Evolutionary conservation across 2,113 vertebrate species (phyloP).

Genomic region (Bombycilla garrulus): DNA sequence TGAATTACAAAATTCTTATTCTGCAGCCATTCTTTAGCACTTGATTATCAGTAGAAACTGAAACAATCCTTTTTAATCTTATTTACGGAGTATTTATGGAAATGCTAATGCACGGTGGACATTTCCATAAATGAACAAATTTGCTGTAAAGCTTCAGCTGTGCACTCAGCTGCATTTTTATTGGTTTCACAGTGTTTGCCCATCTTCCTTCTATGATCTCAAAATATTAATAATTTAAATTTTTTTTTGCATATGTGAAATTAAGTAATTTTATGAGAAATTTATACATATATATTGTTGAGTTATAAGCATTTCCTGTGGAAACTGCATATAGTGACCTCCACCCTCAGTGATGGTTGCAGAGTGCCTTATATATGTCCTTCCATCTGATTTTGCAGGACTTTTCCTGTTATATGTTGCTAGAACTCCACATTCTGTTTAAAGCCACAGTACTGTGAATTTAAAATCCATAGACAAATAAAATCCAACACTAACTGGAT

Average conservation of each 20-base stretch:
- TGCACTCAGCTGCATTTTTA: not conserved
- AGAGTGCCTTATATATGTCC: not conserved
- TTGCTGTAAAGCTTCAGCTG: not conserved
- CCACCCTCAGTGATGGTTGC: not conserved
- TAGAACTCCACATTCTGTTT: not conserved
- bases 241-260: not conserved
- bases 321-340: not conserved
- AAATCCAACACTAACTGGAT: not conserved
- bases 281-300: not conserved
- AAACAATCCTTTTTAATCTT: slow-evolving; percentile 10
- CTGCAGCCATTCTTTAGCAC: not conserved
- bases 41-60: slow-evolving; percentile 1
- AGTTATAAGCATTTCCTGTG: not conserved
- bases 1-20: slow-evolving; percentile 22
- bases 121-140: not conserved
- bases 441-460: not conserved
- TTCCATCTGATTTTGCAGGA: not conserved
- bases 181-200: not conserved
- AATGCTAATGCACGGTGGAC: not conserved
- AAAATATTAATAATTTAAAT: not conserved
- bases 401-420: not conserved
- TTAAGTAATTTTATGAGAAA: not conserved
- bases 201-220: not conserved
- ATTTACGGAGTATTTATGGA: slow-evolving; percentile 1
- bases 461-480: not conserved